These are phyloP conservation scores for Maconellicoccus hirsutus DNA, from an alignment of 1,140 invertebrate genomes.

Conservation along the genomic window DNA sequence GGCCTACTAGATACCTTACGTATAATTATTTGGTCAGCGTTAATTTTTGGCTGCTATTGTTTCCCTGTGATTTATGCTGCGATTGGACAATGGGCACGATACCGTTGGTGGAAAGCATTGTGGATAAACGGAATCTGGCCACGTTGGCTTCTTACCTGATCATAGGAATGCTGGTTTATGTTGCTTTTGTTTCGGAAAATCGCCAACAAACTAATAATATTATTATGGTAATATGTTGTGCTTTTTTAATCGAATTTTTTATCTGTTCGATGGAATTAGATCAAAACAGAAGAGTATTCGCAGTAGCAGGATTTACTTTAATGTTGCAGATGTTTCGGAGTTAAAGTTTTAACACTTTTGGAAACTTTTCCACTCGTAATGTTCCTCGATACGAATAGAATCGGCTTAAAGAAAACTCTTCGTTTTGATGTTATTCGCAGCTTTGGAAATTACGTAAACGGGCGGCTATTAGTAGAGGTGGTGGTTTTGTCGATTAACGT, in stretches of 20 bases:
- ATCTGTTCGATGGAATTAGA: too few species aligned
- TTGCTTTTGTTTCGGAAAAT: conserved; percentile 52
- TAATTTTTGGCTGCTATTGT: conserved; percentile 79
- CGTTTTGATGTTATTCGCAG: too few species aligned
- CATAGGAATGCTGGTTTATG: conserved; percentile 48
- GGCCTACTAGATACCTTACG: conserved; percentile 73
- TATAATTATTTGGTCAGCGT: conserved; percentile 86
- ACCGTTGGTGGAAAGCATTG: conserved; percentile 64
- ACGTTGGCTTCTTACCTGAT: conserved; percentile 59
- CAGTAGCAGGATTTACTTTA: background rate
- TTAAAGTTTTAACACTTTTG: background rate
- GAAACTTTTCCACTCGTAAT: background rate
- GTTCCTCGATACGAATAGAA: background rate
- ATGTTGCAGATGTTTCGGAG: background rate
- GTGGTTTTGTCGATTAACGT: too few species aligned
- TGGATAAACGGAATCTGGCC: conserved; percentile 72
- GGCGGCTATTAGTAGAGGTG: too few species aligned
- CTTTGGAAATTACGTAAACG: too few species aligned
- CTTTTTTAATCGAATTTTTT: too few species aligned
- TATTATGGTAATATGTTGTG: conserved; percentile 66
- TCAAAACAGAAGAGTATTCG: background rate
- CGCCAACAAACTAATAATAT: conserved; percentile 57
- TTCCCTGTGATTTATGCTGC: conserved; percentile 83
- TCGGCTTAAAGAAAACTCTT: too few species aligned
- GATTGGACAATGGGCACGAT: conserved; percentile 99